Evolutionary conservation across 2,888 invertebrate genomes (phyloP).

Genomic region (Punctoribates punctum): DNA sequence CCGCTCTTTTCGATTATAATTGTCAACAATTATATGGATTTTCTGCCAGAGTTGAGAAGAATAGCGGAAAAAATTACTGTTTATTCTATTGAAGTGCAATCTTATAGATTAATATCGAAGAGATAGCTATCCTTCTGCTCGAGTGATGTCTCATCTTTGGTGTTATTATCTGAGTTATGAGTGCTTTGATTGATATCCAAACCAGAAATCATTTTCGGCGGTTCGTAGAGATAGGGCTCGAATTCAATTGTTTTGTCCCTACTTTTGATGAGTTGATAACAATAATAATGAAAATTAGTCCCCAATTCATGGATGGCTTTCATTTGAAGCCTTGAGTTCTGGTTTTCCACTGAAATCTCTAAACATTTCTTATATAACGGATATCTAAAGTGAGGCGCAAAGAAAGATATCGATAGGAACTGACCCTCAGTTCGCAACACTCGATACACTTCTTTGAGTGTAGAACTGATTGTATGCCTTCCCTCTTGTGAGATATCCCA

Average conservation of each 20-base stretch:
- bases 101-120: not conserved
- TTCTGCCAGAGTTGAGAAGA: too few relatives aligned
- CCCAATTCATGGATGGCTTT: conserved; percentile 50
- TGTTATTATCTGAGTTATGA: not conserved
- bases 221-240: conserved; percentile 28
- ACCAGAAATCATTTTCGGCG: conserved; percentile 38
- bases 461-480: conserved; percentile 49
- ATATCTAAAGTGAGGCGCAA: conserved; percentile 56
- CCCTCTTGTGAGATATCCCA: conserved; percentile 52
- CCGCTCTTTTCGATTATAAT: too few relatives aligned
- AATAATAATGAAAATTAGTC: conserved; percentile 50
- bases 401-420: conserved; percentile 55
- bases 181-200: not conserved
- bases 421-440: conserved; percentile 51
- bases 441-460: conserved; percentile 51
- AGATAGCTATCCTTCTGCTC: not conserved
- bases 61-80: too few relatives aligned
- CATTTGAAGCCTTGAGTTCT: conserved; percentile 49
- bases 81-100: not conserved
- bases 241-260: conserved; percentile 5
- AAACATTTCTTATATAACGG: conserved; percentile 50
- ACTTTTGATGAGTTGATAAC: conserved; percentile 51
- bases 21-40: too few relatives aligned
- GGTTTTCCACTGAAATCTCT: conserved; percentile 32
- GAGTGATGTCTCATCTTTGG: not conserved